These are phyloP conservation scores for Limosa lapponica DNA, from an alignment of 2,797 vertebrate genomes.

Conservation along the genomic window DNA sequence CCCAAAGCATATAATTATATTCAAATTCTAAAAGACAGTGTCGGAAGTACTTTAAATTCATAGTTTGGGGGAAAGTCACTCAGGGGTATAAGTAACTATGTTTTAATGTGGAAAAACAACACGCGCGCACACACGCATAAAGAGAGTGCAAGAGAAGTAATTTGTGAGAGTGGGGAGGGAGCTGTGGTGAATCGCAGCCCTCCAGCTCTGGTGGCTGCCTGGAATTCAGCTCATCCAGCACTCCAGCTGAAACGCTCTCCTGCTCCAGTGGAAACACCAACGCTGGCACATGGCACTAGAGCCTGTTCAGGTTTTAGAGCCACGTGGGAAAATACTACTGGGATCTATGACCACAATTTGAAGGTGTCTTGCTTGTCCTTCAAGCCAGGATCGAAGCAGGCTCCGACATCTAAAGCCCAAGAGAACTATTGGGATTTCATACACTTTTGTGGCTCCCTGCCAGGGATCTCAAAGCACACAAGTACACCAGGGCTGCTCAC, in stretches of 20 bases:
- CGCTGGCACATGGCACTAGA: background rate
- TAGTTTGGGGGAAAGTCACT: slow-evolving; percentile 68
- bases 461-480: background rate
- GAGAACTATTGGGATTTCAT: background rate
- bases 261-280: background rate
- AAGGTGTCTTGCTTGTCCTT: background rate
- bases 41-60: slow-evolving; percentile 76
- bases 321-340: background rate
- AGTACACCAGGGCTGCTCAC: background rate
- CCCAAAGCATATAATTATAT: slow-evolving; percentile 77
- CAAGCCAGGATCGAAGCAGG: background rate
- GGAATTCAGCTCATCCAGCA: background rate
- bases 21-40: slow-evolving; percentile 76
- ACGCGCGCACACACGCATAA: background rate
- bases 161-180: background rate
- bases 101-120: slow-evolving; percentile 52
- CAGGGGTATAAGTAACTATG: slow-evolving; percentile 22
- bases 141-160: background rate
- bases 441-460: background rate
- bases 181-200: background rate
- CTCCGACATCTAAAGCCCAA: background rate
- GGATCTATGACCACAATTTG: background rate
- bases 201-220: background rate
- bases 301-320: background rate
- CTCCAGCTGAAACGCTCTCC: background rate